Evolutionary conservation across 2,888 invertebrate species (phyloP).

Genomic region (Coenonympha arcania): DNA sequence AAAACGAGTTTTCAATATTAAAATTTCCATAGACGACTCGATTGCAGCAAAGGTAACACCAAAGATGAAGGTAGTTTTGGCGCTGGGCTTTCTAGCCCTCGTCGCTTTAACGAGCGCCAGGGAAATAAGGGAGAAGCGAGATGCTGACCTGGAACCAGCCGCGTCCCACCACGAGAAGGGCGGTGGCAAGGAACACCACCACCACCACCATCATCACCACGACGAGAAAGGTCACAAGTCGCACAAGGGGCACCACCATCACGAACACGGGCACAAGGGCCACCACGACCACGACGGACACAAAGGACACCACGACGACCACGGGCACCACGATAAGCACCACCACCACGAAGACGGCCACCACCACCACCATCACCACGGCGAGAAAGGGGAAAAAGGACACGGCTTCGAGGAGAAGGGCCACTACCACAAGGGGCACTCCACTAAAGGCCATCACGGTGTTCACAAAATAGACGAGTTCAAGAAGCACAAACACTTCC

Average conservation of each 20-base stretch:
- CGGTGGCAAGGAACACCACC: constrained; percentile 85
- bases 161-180: constrained; percentile 71
- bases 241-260: constrained; percentile 78
- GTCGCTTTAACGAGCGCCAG: constrained; percentile 60
- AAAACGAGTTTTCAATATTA: constrained; percentile 51
- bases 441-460: constrained; percentile 88
- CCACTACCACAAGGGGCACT: constrained; percentile 86
- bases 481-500: constrained; percentile 90
- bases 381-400: constrained; percentile 78
- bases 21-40: constrained; percentile 45
- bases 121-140: constrained; percentile 58
- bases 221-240: constrained; percentile 75
- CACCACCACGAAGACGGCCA: constrained; percentile 79
- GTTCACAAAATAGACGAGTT: constrained; percentile 88
- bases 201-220: constrained; percentile 83
- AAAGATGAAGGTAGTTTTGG: constrained; percentile 53
- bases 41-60: constrained; percentile 39
- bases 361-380: constrained; percentile 76
- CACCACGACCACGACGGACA: constrained; percentile 78
- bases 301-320: constrained; percentile 74
- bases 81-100: constrained; percentile 51
- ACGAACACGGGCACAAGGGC: constrained; percentile 79
- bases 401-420: constrained; percentile 74
- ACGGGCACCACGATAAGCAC: constrained; percentile 76
- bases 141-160: constrained; percentile 69